Evolutionary conservation across 2,888 invertebrate species (phyloP).

Genomic region (Acronicta alni): DNA sequence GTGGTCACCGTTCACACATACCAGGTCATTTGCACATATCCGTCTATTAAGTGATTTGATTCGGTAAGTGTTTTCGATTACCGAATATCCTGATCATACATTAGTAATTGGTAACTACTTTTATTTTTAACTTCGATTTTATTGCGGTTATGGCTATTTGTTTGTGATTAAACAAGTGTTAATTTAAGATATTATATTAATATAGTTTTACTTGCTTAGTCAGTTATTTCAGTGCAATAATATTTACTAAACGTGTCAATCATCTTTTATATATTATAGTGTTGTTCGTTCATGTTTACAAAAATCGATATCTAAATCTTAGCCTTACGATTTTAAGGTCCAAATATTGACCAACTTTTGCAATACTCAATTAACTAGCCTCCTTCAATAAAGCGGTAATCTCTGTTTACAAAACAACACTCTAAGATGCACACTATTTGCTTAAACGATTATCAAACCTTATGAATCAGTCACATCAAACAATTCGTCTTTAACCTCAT

Average conservation of each 20-base stretch:
- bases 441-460: constrained; percentile 56
- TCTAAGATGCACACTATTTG: constrained; percentile 57
- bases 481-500: constrained; percentile 62
- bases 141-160: neutral
- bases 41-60: constrained; percentile 37
- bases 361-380: constrained; percentile 48
- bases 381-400: constrained; percentile 48
- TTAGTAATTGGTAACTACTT: neutral
- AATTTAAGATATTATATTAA: neutral
- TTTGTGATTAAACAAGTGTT: constrained; percentile 5
- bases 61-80: constrained; percentile 19
- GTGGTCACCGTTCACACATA: constrained; percentile 37
- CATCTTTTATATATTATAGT: neutral
- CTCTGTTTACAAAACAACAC: constrained; percentile 47
- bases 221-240: constrained; percentile 14
- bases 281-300: constrained; percentile 9
- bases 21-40: constrained; percentile 37
- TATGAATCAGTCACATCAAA: constrained; percentile 59
- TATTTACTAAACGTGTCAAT: constrained; percentile 20
- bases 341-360: constrained; percentile 27
- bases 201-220: constrained; percentile 18
- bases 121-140: constrained; percentile 5
- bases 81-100: constrained; percentile 1
- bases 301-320: neutral
- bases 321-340: constrained; percentile 3